Conservation (phyloP, 2,797 vertebrate species). For the Cichlasoma orientale region DNA sequence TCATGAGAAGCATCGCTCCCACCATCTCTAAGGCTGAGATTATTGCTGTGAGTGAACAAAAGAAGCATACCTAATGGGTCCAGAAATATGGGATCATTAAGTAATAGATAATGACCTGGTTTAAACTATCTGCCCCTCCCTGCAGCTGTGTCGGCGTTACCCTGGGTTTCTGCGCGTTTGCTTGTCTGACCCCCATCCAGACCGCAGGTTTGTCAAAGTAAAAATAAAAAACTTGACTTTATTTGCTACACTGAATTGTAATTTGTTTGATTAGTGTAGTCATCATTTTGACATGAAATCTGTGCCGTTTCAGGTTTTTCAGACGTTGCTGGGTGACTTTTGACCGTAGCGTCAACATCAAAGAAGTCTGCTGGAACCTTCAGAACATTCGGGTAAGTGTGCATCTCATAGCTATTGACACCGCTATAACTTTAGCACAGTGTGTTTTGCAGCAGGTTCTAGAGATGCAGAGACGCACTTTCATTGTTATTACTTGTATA, state of each 20-base stretch:
- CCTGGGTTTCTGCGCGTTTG: slow-evolving; percentile 93
- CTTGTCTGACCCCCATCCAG: slow-evolving; percentile 91
- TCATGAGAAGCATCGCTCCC: slow-evolving; percentile 93
- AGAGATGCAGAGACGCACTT: not conserved
- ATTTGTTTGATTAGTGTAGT: not conserved
- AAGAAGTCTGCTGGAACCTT: slow-evolving; percentile 94
- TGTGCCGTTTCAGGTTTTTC: slow-evolving; percentile 83
- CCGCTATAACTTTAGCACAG: not conserved
- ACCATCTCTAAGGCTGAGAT: slow-evolving; percentile 92
- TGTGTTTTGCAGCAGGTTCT: not conserved
- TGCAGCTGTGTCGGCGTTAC: slow-evolving; percentile 88
- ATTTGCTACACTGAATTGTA: not conserved
- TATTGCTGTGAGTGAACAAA: slow-evolving; percentile 83
- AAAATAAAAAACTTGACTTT: not conserved
- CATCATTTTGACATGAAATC: not conserved
- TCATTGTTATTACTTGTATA: not conserved
- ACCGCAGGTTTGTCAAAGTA: slow-evolving; percentile 83
- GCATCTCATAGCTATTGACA: not conserved
- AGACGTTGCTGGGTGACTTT: slow-evolving; percentile 94
- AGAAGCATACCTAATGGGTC: not conserved
- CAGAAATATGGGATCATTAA: not conserved
- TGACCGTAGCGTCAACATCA: slow-evolving; percentile 92
- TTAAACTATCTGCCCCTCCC: not conserved
- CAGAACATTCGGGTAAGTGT: slow-evolving; percentile 91
- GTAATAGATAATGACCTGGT: not conserved